phyloP scores from a whole-genome alignment of 2,797 vertebrate genomes.

The Manis javanica region DNA sequence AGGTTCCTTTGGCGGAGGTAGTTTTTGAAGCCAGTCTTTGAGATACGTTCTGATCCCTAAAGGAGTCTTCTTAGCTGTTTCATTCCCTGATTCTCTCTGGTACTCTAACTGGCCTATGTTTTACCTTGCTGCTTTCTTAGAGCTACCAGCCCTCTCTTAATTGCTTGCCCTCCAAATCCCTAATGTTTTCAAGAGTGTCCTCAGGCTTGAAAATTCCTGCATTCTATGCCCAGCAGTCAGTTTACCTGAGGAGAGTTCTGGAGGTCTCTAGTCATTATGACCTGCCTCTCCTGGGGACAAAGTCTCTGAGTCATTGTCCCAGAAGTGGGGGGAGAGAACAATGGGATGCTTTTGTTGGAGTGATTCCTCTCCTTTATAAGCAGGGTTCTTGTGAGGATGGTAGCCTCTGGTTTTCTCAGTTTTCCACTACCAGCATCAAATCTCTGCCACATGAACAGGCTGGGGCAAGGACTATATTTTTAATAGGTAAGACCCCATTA shows the following conservation, averaged over 20 bases:
- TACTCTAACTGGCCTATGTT: neutral
- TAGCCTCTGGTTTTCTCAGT: neutral
- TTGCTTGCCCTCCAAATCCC: neutral
- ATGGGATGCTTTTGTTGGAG: neutral
- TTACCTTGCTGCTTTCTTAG: neutral
- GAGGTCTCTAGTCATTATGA: neutral
- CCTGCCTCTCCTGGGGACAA: neutral
- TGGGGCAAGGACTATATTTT: neutral
- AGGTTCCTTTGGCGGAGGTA: neutral
- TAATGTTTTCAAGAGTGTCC: neutral
- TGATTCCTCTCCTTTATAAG: neutral
- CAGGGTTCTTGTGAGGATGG: neutral
- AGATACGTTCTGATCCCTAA: neutral
- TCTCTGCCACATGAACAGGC: neutral
- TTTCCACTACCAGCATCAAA: neutral
- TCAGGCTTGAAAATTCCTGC: neutral
- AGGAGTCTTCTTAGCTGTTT: neutral
- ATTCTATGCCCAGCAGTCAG: neutral
- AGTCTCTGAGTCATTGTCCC: neutral
- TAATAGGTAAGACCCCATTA: neutral
- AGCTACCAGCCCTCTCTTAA: neutral
- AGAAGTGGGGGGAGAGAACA: neutral
- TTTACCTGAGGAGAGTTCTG: neutral
- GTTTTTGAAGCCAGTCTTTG: neutral
- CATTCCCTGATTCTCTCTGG: neutral